phyloP scores from a whole-genome alignment of 2,797 vertebrate species.

The Anas georgica region DNA sequence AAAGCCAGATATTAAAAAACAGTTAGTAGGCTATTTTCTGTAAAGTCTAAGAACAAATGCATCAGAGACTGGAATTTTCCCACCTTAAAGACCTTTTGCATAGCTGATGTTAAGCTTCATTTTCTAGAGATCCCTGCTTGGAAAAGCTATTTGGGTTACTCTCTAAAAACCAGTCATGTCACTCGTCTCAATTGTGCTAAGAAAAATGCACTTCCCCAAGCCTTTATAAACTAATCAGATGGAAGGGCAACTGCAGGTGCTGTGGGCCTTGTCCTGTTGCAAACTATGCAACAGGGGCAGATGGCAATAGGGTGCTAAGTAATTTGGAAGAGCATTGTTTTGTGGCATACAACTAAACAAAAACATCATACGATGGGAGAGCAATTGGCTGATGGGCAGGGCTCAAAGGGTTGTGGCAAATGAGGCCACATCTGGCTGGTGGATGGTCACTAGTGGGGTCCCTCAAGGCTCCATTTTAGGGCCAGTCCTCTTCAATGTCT shows the following conservation, averaged over 20 bases:
- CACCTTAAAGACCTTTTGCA: slow-evolving; percentile 21
- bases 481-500: too few species aligned
- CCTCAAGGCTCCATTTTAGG: too few species aligned
- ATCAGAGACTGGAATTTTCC: not conserved
- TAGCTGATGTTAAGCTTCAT: not conserved
- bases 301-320: not conserved
- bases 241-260: not conserved
- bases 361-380: too few species aligned
- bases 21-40: not conserved
- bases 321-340: not conserved
- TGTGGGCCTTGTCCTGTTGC: not conserved
- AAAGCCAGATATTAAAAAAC: slow-evolving; percentile 7
- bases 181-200: not conserved
- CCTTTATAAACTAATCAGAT: not conserved
- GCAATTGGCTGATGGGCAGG: too few species aligned
- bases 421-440: too few species aligned
- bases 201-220: slow-evolving; percentile 12
- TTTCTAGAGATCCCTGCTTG: slow-evolving; percentile 26
- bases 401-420: too few species aligned
- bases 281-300: not conserved
- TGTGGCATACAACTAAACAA: not conserved
- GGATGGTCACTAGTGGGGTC: too few species aligned
- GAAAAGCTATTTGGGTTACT: slow-evolving; percentile 37
- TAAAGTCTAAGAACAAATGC: not conserved
- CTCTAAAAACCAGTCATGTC: not conserved